phyloP scores from a whole-genome alignment of 2,113 vertebrate genomes.

The Fukomys damarensis region DNA sequence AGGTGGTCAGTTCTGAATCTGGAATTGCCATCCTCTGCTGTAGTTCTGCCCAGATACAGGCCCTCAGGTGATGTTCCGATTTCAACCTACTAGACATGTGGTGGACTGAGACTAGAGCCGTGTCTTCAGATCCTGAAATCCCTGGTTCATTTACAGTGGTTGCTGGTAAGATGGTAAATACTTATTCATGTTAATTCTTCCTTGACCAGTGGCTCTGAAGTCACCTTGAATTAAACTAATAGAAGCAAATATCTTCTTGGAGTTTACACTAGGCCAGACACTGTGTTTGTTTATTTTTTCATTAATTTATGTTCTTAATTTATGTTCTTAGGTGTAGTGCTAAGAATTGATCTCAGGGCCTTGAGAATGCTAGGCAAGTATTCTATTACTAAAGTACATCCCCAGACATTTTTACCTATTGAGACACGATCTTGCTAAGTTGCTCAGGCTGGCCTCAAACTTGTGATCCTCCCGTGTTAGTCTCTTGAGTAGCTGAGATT shows the following conservation, averaged over 20 bases:
- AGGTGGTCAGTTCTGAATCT: constrained; percentile 80
- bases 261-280: not conserved
- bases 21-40: constrained; percentile 83
- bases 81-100: not conserved
- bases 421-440: not conserved
- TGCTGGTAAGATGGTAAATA: not conserved
- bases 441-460: not conserved
- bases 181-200: constrained; percentile 1
- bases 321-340: not conserved
- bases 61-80: constrained; percentile 67
- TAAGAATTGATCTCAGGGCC: not conserved
- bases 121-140: not conserved
- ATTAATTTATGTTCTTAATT: not conserved
- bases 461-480: not conserved
- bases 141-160: not conserved
- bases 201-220: not conserved
- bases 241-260: not conserved
- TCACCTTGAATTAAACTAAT: constrained; percentile 44
- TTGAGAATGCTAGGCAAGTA: not conserved
- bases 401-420: not conserved
- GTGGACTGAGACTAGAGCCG: not conserved
- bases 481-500: not conserved
- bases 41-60: constrained; percentile 90
- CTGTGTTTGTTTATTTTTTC: not conserved
- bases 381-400: not conserved